Base-by-base conservation (phyloP, 2,113 vertebrate genomes). In the Microtus richardsoni region DNA sequence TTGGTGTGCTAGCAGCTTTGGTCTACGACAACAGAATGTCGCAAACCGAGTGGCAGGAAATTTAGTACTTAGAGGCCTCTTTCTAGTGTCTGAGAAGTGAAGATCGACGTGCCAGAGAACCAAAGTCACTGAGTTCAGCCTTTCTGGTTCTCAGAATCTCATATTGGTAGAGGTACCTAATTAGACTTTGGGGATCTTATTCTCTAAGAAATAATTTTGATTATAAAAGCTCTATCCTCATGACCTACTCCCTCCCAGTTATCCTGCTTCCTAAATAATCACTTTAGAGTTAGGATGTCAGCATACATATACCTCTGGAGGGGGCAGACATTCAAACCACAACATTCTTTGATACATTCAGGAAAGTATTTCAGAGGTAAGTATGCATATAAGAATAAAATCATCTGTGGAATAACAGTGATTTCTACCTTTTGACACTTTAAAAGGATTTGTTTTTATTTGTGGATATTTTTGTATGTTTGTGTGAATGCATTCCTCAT, bases 121-220 rank as follows among this genome's bases (percentile, higher is more conserved):
- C 36, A 30, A 5, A 11, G 24, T 44, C 52, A 21, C 5, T 11
- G 5, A 14, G 28, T n/a, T 47, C 4, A 7, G 19, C 2, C 41
- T n/a, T 47, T 13, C 52, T 85, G 30, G 24, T 58, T 85, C 12
- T 70, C 3, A 75, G 28, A 54, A 12, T 1, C 10, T 54, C 11
- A 24, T 16, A 17, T 2, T 4, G 8, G 5, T 11, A 7, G 22
- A 71, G 9, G 4, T 66, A n/a, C 5, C 0, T 1, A 71, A 8
- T 68, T 54, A 22, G 2, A 5, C 17, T n/a, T 49, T 24, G 39
- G n/a, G 0, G 3, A 19, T 54, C 21, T n/a, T 58, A 33, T 77
- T 54, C 44, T n/a, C 16, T 71, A 64, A 79, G 28, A 11, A 79
- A 10, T 14, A 19, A 24, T 30, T 7, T 33, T 33, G 70, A 26